These are phyloP conservation scores for Drosophila seguyi DNA, from an alignment of 1,140 invertebrate species.

Conservation along the genomic window DNA sequence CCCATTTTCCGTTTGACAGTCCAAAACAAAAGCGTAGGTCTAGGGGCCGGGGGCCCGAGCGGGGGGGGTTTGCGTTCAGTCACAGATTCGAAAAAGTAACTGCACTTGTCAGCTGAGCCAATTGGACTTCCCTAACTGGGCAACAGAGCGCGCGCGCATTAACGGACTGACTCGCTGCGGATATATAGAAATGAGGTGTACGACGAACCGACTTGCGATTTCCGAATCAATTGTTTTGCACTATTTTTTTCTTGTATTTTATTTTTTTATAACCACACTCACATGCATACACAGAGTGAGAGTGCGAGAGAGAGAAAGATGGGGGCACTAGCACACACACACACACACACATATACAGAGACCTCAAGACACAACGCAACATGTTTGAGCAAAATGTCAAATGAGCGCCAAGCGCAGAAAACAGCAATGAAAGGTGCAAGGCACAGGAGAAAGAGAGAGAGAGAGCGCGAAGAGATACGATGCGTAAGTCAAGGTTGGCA, in stretches of 20 bases:
- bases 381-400: slow-evolving; percentile 64
- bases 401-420: slow-evolving; percentile 58
- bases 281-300: slow-evolving; percentile 10
- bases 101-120: slow-evolving; percentile 60
- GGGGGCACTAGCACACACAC: slow-evolving; percentile 1
- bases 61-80: too few relatives aligned
- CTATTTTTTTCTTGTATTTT: slow-evolving; percentile 21
- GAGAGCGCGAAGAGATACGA: slow-evolving; percentile 6
- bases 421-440: slow-evolving; percentile 39
- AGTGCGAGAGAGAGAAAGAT: neutral
- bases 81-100: slow-evolving; percentile 19
- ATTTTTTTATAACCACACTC: slow-evolving; percentile 24
- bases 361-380: slow-evolving; percentile 38
- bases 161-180: slow-evolving; percentile 12
- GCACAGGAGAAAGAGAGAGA: neutral
- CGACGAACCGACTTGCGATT: slow-evolving; percentile 40
- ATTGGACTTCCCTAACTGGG: slow-evolving; percentile 36
- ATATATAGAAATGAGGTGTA: slow-evolving; percentile 48
- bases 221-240: slow-evolving; percentile 36
- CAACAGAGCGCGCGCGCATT: slow-evolving; percentile 57
- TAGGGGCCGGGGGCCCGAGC: neutral
- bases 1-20: slow-evolving; percentile 12
- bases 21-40: slow-evolving; percentile 5
- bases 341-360: neutral
- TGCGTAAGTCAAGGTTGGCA: slow-evolving; percentile 50